Evolutionary conservation across 2,888 invertebrate genomes (phyloP), one percentile per base, ranked within the genome.

Genomic region (Orthonevra nobilis): DNA sequence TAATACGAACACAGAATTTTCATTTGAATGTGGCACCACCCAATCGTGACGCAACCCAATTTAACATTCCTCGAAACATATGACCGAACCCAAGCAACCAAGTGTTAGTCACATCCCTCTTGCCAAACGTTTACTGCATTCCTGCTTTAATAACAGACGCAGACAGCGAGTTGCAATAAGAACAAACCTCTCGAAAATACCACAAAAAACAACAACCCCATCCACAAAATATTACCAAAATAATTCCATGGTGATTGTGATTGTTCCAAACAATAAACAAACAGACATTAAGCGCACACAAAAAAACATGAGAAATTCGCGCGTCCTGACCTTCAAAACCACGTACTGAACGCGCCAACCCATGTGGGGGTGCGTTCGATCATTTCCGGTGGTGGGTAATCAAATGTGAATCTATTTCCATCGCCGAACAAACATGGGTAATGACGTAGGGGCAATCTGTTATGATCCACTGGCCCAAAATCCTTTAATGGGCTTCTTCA

Each of bases 401-500:
- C 40, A 23, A 60, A 58, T 48, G 58, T 15, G 58, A 68, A 42
- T 69, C 60, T 69, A 69, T 69, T 69, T 69, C 34, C 19, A 44
- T 34, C 23, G 23, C 60, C 50, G 46, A 26, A 34, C 60, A 14
- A 6, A 23, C 3, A 5, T 5, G 23, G 23, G 23, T n/a, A 42
- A 32, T 42, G 42, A 52, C 42, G 50, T 42, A 10, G 44, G 30
- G 9, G 7, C 15, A 42, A 10, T 2, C 1, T 7, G 5, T 32
- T 32, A 20, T 19, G 9, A 3, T 7, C 48, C 34, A 36, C 60
- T 26, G 34, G 19, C 9, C 20, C 20, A 32, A 19, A 12, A 17
- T 23, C 5, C 19, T 32, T 32, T 34, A 60, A 60, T 60, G 1
- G 14, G 15, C 34, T 52, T 34, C 14, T n/a, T n/a, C n/a, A n/a